phyloP scores from a whole-genome alignment of 2,113 vertebrate genomes.

The Ailuropoda melanoleuca region DNA sequence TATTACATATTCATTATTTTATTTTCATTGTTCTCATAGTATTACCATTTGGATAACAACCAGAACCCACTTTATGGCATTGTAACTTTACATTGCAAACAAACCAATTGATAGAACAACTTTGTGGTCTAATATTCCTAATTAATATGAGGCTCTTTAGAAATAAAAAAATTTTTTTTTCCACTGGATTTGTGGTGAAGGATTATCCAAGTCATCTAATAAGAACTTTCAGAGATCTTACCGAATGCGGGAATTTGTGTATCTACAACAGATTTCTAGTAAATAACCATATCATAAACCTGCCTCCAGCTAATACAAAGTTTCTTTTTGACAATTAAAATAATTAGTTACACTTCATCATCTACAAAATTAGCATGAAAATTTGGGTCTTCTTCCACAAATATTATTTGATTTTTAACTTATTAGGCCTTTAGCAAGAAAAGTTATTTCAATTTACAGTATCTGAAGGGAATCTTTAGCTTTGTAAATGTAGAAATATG shows the following conservation, averaged over 20 bases:
- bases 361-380: conserved; percentile 10
- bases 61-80: conserved; percentile 53
- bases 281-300: not conserved
- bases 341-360: not conserved
- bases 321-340: conserved; percentile 51
- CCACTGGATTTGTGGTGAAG: not conserved
- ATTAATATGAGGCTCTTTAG: not conserved
- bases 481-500: conserved; percentile 16
- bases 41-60: conserved; percentile 74
- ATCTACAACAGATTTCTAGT: not conserved
- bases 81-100: conserved; percentile 61
- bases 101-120: conserved; percentile 46
- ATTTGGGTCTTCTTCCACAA: conserved; percentile 28
- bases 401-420: conserved; percentile 27
- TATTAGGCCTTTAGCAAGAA: conserved; percentile 39
- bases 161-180: not conserved
- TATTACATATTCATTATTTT: conserved; percentile 95
- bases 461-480: not conserved
- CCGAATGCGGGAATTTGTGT: not conserved
- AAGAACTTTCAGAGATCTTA: conserved; percentile 39
- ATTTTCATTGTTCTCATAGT: conserved; percentile 83
- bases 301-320: not conserved
- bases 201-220: not conserved
- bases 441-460: conserved; percentile 21
- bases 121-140: conserved; percentile 50